Evolutionary conservation across 2,888 invertebrate genomes (phyloP), one percentile per base, ranked within the genome.

Genomic region (Oithona nana): DNA sequence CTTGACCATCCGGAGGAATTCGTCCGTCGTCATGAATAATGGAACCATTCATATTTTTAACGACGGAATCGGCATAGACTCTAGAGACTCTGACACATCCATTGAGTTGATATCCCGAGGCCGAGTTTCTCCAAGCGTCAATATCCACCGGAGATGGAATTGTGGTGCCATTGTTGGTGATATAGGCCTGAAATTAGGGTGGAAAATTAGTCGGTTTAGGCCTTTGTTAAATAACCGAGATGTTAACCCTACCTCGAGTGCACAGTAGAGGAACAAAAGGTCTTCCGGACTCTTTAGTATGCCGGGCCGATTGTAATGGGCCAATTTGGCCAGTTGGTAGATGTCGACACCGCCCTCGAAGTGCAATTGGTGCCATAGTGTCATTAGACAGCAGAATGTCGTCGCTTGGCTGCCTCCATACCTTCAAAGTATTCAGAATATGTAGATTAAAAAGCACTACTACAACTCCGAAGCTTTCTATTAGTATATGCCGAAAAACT

Each of bases 231-330:
- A n/a, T n/a, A n/a, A n/a, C n/a, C n/a, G n/a, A n/a, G n/a, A n/a
- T n/a, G n/a, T n/a, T n/a, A n/a, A n/a, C n/a, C n/a, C n/a, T n/a
- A n/a, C n/a, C 69, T 81, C 81, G 67, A 82, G 71, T 61, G 80
- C 80, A 65, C 79, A 76, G 75, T 86, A 81, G 70, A 85, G 72
- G 72, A 82, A 80, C 69, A 83, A 75, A 69, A 80, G 82, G 70
- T 87, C 84, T 69, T 84, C 85, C 75, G 81, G 77, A n/a, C 16
- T 54, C 54, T 54, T 54, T 13, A 20, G 26, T 11, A 76, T 71
- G 49, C 73, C 73, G n/a, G 76, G 74, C 57, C 76, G 67, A 66
- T 75, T 71, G 61, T 74, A 70, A 67, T 75, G 75, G 67, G 74
- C 75, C 48, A 76, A 68, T 66, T 76, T 76, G 64, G 74, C 72